Evolutionary conservation across 1,140 invertebrate genomes (phyloP).

Genomic region (Yoshiicerus persimilis): DNA sequence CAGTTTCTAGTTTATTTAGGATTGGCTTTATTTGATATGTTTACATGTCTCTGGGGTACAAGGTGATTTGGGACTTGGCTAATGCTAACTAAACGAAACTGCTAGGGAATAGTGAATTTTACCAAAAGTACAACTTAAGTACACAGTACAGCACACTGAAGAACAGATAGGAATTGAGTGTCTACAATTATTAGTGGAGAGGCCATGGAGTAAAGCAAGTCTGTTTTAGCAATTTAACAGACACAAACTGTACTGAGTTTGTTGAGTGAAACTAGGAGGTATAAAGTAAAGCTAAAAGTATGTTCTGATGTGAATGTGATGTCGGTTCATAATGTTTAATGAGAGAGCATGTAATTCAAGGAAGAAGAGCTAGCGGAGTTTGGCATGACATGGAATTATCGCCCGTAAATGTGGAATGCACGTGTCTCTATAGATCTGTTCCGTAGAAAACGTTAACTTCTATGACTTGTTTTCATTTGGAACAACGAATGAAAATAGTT

Average conservation of each 20-base stretch:
- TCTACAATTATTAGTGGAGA: neutral
- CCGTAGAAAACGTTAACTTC: neutral
- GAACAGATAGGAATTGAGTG: neutral
- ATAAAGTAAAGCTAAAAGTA: neutral
- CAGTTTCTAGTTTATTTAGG: conserved; percentile 17
- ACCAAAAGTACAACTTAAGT: neutral
- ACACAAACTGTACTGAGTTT: neutral
- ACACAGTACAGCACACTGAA: neutral
- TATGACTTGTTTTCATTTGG: neutral
- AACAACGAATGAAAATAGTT: neutral
- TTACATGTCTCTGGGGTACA: conserved; percentile 16
- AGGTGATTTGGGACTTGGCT: conserved; percentile 18
- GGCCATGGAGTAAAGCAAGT: neutral
- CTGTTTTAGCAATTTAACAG: neutral
- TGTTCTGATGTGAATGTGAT: neutral
- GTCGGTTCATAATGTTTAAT: conserved; percentile 14
- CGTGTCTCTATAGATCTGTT: neutral
- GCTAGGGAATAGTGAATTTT: neutral
- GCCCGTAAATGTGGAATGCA: neutral
- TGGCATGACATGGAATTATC: neutral
- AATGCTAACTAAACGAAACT: conserved; percentile 12
- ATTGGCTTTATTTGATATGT: conserved; percentile 21
- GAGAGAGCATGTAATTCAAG: neutral
- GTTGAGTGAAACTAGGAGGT: neutral
- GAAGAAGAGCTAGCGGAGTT: neutral